Percentiles rank a stretch among this genome's conserved stretches.
Evolutionary conservation across 2,113 vertebrate species (phyloP).

Genomic region (Pangasianodon hypophthalmus): DNA sequence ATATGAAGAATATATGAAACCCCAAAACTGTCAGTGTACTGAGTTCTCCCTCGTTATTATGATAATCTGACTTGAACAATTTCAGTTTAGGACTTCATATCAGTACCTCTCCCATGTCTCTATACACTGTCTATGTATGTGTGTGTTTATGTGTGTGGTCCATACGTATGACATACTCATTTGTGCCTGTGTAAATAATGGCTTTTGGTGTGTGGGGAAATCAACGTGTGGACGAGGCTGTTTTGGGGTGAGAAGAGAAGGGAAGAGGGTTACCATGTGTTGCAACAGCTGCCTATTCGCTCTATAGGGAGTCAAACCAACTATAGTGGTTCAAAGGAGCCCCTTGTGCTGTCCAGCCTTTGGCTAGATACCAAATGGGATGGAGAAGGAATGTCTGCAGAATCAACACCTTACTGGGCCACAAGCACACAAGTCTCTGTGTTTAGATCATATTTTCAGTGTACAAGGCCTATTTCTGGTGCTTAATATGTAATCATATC

Average conservation of each 20-base stretch:
- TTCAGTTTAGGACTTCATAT: not conserved
- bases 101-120: not conserved
- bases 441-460: not conserved
- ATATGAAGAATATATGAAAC: no score
- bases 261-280: slow-evolving; percentile 41
- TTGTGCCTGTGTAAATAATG: slow-evolving; percentile 30
- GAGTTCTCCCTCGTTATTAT: not conserved
- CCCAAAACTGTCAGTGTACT: not conserved
- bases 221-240: not conserved
- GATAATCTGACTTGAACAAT: not conserved
- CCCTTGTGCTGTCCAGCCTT: not conserved
- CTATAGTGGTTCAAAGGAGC: slow-evolving; percentile 27
- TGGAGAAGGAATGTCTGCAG: slow-evolving; percentile 7
- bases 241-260: slow-evolving; percentile 45
- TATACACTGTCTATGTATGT: not conserved
- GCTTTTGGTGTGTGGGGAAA: slow-evolving; percentile 22
- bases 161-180: slow-evolving; percentile 14
- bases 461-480: not conserved
- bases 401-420: not conserved
- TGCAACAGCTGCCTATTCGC: slow-evolving; percentile 57
- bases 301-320: slow-evolving; percentile 38
- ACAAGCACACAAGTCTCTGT: not conserved
- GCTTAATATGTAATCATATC: not conserved
- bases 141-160: slow-evolving; percentile 6
- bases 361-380: slow-evolving; percentile 27